Base-by-base conservation (phyloP, 2,888 invertebrate species). In the Drosophila kuntzei region DNA sequence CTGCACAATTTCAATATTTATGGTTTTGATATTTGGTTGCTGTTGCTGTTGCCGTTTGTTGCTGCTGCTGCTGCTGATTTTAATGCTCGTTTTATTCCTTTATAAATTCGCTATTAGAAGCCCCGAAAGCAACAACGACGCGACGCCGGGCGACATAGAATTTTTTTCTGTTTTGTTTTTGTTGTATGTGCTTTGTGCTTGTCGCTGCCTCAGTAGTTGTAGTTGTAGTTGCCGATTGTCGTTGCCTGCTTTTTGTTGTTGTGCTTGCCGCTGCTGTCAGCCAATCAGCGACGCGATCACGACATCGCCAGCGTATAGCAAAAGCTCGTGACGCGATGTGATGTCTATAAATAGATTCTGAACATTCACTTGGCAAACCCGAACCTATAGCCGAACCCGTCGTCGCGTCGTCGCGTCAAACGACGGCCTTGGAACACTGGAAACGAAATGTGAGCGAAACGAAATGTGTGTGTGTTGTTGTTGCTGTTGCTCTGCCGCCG, bases 61-160 rank as follows among this genome's bases (percentile, higher is more conserved):
- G 59, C 25, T 57, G 68, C 37, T 64, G 63, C 47, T 59, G 55
- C 61, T 64, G 71, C 37, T 63, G 57, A 63, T 68, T 79, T 80
- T 80, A 83, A 82, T 85, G 72, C 77, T 83, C 69, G 71, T 79
- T 84, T 83, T 83, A 84, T 84, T 85, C 83, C 77, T 83, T 80
- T 69, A 83, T 82, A 79, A 82, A 83, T 68, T 85, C 69, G 61
- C 67, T 76, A 80, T 83, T 83, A 77, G 85, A 79, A 69, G 82
- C 80, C 74, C 80, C 76, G 74, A 73, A 76, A 69, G 68, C 75
- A 51, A 53, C 70, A 63, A 53, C 81, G 46, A 47, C 60, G 66
- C 67, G n/a, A n/a, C n/a, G n/a, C n/a, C n/a, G 79, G 73, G 78
- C 81, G 80, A 82, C 85, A 82, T 74, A 83, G 85, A 85, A 83